Percentiles rank a stretch among this genome's conserved stretches.
Evolutionary conservation across 2,113 vertebrate species (phyloP).

Genomic region (Rhinichthys klamathensis): DNA sequence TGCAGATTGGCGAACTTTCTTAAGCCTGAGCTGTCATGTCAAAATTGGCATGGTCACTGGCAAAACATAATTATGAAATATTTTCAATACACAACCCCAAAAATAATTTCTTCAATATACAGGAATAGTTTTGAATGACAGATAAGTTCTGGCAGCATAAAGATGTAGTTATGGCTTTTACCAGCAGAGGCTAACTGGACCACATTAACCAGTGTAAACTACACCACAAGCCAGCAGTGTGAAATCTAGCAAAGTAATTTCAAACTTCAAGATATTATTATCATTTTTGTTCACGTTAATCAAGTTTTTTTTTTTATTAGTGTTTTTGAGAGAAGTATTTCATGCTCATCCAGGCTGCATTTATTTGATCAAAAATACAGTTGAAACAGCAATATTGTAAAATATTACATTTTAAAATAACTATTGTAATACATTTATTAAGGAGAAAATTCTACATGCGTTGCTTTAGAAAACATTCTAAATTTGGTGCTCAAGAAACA

Average conservation of each 20-base stretch:
- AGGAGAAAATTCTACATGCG: background rate
- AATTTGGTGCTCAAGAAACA: background rate
- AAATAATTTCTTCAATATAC: background rate
- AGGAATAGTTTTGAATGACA: background rate
- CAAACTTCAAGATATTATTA: background rate
- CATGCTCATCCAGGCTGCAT: background rate
- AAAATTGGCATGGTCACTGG: background rate
- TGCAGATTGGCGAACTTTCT: background rate
- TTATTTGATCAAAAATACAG: background rate
- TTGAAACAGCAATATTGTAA: no score
- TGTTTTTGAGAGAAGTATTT: background rate
- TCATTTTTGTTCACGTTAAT: background rate
- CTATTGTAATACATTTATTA: background rate
- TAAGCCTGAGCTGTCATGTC: background rate
- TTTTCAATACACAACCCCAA: background rate
- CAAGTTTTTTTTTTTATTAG: background rate
- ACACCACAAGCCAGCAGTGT: background rate
- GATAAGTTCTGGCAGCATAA: background rate
- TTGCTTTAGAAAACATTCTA: background rate
- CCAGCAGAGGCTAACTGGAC: constrained; percentile 9
- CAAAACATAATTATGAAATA: background rate
- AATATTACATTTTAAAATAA: background rate
- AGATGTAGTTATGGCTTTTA: background rate
- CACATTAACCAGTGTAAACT: constrained; percentile 1
- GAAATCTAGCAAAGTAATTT: background rate